A percentile compares a stretch with the other conserved stretches of the same genome.
These are phyloP conservation scores for Chymomyza costata DNA, from an alignment of 1,140 invertebrate species.

Conservation along the genomic window DNA sequence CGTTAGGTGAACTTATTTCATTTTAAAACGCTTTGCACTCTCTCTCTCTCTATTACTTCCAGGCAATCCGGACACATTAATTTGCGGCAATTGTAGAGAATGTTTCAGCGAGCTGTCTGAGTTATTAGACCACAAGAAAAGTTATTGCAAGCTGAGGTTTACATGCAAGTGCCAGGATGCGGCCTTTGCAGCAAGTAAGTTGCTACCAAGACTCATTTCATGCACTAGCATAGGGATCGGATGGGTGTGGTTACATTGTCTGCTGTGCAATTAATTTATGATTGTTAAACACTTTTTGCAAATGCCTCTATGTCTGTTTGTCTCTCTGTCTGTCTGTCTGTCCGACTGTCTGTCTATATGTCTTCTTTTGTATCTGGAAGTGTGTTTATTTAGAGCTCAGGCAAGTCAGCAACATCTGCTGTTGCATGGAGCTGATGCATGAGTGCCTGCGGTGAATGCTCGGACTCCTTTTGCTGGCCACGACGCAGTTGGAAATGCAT, in stretches of 20 bases:
- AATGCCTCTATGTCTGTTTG: background rate
- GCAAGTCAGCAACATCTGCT: conserved; percentile 62
- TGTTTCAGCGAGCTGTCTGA: conserved; percentile 88
- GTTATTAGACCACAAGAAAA: conserved; percentile 90
- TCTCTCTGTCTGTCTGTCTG: conserved; percentile 27
- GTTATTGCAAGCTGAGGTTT: conserved; percentile 89
- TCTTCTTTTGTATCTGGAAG: background rate
- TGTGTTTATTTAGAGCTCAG: conserved; percentile 31
- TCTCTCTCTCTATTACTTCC: conserved; percentile 58
- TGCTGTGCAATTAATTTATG: conserved; percentile 75
- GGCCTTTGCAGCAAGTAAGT: conserved; percentile 73
- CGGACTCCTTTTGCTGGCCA: conserved; percentile 32
- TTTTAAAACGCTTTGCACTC: no score
- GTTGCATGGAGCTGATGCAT: background rate
- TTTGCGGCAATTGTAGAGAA: conserved; percentile 91
- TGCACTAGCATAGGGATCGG: no score
- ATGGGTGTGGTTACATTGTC: conserved; percentile 22
- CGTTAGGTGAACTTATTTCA: background rate
- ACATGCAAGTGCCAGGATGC: conserved; percentile 87
- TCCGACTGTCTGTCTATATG: conserved; percentile 18
- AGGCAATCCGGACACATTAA: conserved; percentile 91
- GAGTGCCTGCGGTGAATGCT: background rate
- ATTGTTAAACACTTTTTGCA: conserved; percentile 74
- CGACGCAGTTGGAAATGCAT: conserved; percentile 59
- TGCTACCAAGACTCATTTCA: background rate